Base-by-base conservation (phyloP, 2,113 vertebrate genomes). In the Poeciliopsis turrubarensis region DNA sequence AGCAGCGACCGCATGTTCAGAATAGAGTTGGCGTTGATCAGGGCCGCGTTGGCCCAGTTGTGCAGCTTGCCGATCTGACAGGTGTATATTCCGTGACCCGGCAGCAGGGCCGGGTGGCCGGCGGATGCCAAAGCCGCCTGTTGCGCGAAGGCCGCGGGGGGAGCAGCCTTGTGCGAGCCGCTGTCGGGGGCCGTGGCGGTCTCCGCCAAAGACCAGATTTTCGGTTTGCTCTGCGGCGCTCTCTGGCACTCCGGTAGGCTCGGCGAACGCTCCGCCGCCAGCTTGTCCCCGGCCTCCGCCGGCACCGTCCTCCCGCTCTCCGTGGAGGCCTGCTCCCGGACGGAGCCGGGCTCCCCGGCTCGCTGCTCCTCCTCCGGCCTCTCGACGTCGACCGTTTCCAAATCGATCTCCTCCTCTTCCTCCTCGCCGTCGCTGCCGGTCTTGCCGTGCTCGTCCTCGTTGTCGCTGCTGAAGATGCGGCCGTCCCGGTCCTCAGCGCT, bases 201-300 rank as follows among this genome's bases (percentile, higher is more conserved):
- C 93, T 99, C 98, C 3, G 98, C 98, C 92, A 99, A 92, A 13
- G 98, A 99, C 98, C 98, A 99, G 90, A 99, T 99, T 96, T 99
- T 99, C 86, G 98, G 98, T 91, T 99, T 99, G 91, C 89, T 96
- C 88, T 95, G 96, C 65, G 92, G 89, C 5, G 95, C 94, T 85
- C 95, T 94, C 91, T 97, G 97, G 82, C 96, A 95, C 79, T 92
- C 95, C 1, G 94, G 94, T 63, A 90, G 93, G 63, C 92, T 91
- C 0, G 95, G 95, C 32, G 95, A 97, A 77, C 90, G 86, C 70
- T 96, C 95, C 77, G 89, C 91, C 0, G 92, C 88, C 41, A 81
- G 94, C 83, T 95, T 96, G 1, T 95, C 89, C 65, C 95, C 83
- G 82, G 94, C 93, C 2, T 95, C 90, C 72, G 92, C 81, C 0